Evolutionary conservation across 2,797 vertebrate genomes (phyloP), one percentile per base, ranked within the genome.

Genomic region (Pipistrellus pygmaeus): DNA sequence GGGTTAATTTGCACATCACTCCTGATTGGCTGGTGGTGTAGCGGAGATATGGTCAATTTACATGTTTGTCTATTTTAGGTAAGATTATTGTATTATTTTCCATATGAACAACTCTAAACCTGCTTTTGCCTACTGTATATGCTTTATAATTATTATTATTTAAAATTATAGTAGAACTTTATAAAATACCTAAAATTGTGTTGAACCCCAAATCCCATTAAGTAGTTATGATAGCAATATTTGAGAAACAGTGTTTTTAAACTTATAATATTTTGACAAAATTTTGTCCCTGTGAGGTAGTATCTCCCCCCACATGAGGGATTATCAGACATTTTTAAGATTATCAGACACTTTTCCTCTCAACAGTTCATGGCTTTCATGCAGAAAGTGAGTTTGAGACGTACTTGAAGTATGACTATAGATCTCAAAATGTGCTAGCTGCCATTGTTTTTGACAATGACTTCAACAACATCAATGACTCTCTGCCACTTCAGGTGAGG

Each of bases 401-500:
- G 0, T 93, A 96, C 4, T 3, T 95, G 76, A 68, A 72, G 30
- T 66, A 86, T 93, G 46, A 90, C 38, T 12, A 27, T 23, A 27
- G 0, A 9, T 64, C 95, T 55, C 9, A 76, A 0, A 93, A 73
- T 35, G 82, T 95, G n/a, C 46, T 96, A 53, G 95, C 93, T 78
- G 95, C 82, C 25, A 38, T 97, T 80, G 73, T 96, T 68, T 97
- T 97, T 87, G 53, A 95, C 53, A 64, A 32, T 66, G 64, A 76
- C 38, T 95, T 97, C 75, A 46, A 89, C 90, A 76, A 30, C 46
- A 87, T 27, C 21, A 71, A 3, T 84, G 95, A 96, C 14, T 51
- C 88, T 60, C 85, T 97, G 30, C 96, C 95, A 68, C 96, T 97
- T 95, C 91, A 97, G 96, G 96, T 97, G 72, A 95, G 94, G 23